Base-by-base conservation (phyloP, 2,797 vertebrate genomes). In the Megaceryle alcyon region DNA sequence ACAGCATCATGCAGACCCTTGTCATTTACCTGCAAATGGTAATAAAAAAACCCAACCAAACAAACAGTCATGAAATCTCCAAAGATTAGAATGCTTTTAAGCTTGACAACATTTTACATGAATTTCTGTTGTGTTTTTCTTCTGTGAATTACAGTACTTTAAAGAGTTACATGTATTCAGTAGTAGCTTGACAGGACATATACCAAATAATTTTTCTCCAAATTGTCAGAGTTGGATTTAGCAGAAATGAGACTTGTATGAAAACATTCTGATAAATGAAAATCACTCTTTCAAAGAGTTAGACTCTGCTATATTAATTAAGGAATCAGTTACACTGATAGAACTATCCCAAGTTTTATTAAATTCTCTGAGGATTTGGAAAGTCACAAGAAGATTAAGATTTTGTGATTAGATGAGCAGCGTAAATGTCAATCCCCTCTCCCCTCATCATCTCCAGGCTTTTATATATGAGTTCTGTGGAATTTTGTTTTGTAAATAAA, bases 181-280 rank as follows among this genome's bases (percentile, higher is more conserved):
- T 2, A 1, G 20, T 65, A 73, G 25, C 64, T 89, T 90, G 70
- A 79, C 46, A 66, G 46, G 13, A 66, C 35, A 35, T 87, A 65
- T 41, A 88, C 69, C 22, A 54, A 94, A 72, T 69, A 59, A 4
- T 73, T 87, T 86, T 83, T 88, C 61, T 86, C 33, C 25, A 51
- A 19, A 56, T 28, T 75, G 61, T 22, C 66, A 56, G 37, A 90
- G 9, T n/a, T 75, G 21, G 25, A 83, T 12, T 83, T 59, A 48
- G 10, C 14, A 83, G 33, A 80, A 88, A 35, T 70, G 8, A 79
- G 35, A 86, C 23, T 72, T 76, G n/a, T 63, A 18, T 82, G 46
- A 75, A 94, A 94, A 71, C 17, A 51, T 66, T 86, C 57, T 83
- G 28, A 86, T 61, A 88, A 72, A 82, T 84, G 23, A 92, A 92